Evolutionary conservation across 2,113 vertebrate genomes (phyloP).

Genomic region (Aplodontia rufa): DNA sequence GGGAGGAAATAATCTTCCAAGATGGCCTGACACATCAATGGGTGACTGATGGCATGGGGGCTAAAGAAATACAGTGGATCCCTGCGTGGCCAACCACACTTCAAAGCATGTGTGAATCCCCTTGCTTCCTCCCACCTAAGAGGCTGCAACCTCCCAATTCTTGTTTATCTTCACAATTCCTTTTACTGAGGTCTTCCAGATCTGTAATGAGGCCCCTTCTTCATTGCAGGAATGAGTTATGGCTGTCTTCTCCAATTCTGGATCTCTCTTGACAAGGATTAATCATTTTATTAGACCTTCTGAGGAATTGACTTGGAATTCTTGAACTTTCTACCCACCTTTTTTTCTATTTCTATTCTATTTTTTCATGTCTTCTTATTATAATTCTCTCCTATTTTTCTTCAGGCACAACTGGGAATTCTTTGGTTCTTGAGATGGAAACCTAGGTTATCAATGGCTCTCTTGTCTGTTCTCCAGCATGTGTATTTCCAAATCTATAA

Average conservation of each 20-base stretch:
- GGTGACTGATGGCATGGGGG: not conserved
- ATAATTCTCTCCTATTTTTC: not conserved
- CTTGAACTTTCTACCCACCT: not conserved
- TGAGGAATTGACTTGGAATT: not conserved
- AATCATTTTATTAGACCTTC: not conserved
- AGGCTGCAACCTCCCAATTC: not conserved
- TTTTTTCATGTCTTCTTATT: not conserved
- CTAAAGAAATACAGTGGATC: not conserved
- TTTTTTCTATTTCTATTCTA: not conserved
- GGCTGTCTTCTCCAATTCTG: not conserved
- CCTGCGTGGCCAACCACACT: fast-evolving
- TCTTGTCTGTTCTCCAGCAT: not conserved
- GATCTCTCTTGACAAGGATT: not conserved
- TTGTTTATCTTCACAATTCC: not conserved
- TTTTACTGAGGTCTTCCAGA: not conserved
- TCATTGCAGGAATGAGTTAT: too few relatives aligned
- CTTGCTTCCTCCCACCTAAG: not conserved
- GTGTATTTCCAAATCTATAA: not conserved
- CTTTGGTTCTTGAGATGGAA: not conserved
- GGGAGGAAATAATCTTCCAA: not conserved
- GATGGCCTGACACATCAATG: not conserved
- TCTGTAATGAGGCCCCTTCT: not conserved
- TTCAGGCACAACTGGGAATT: not conserved
- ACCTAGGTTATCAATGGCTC: fast-evolving
- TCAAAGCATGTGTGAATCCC: not conserved